Evolutionary conservation across 2,888 invertebrate species (phyloP).

Genomic region (Platynereis dumerilii): DNA sequence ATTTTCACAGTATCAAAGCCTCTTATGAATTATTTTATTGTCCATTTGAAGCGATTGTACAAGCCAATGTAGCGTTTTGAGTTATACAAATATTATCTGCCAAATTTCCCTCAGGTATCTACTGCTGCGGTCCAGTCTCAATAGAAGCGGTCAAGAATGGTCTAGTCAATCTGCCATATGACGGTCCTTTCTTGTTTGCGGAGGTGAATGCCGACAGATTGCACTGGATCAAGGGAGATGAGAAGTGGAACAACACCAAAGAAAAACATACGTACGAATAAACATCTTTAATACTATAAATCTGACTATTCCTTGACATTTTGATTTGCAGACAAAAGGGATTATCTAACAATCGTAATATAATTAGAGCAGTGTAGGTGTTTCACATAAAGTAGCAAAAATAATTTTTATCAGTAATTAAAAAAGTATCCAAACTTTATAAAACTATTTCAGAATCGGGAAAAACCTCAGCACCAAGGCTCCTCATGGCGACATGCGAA

Average conservation of each 20-base stretch:
- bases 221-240: conserved; percentile 70
- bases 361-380: no score
- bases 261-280: background rate
- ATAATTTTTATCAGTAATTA: no score
- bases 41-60: no score
- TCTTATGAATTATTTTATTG: no score
- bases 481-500: conserved; percentile 14
- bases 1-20: no score
- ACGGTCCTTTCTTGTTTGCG: conserved; percentile 84
- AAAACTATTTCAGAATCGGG: conserved; percentile 37
- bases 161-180: conserved; percentile 82
- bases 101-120: conserved; percentile 67
- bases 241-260: conserved; percentile 31
- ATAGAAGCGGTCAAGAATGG: conserved; percentile 83
- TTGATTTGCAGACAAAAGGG: no score
- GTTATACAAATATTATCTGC: no score
- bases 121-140: conserved; percentile 87
- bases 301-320: no score
- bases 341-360: no score
- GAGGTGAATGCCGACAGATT: conserved; percentile 95
- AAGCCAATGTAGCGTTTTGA: no score
- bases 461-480: conserved; percentile 34
- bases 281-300: background rate
- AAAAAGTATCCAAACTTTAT: no score
- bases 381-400: no score